Conservation (phyloP, 2,888 invertebrate genomes). For the Cataglyphis albicans region DNA sequence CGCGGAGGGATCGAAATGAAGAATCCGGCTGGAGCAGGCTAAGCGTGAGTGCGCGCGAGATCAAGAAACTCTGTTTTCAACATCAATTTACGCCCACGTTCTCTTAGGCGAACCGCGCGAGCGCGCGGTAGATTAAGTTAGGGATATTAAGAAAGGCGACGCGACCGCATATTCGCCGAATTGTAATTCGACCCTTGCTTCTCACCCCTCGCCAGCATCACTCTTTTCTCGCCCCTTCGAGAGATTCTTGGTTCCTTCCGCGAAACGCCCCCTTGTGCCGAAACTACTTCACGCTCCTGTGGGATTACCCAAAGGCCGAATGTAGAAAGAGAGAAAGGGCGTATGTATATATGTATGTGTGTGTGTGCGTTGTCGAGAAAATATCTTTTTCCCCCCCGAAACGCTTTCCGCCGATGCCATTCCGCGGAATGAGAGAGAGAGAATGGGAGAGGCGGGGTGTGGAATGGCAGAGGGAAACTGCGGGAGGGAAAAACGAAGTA, state of each 20-base stretch:
- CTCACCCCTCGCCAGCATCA: slow-evolving; percentile 6
- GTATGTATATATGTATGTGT: slow-evolving; percentile 24
- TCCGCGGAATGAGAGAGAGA: slow-evolving; percentile 50
- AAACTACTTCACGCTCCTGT: slow-evolving; percentile 53
- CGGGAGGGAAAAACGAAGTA: slow-evolving; percentile 55
- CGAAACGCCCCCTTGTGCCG: slow-evolving; percentile 56
- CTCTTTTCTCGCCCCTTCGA: slow-evolving; percentile 44
- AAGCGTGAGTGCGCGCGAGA: slow-evolving; percentile 14
- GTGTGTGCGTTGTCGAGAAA: slow-evolving; percentile 32
- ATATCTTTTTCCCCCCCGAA: slow-evolving; percentile 48
- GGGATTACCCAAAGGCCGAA: slow-evolving; percentile 42
- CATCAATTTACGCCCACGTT: slow-evolving; percentile 54
- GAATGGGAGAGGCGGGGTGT: slow-evolving; percentile 46
- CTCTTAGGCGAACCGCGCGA: slow-evolving; percentile 36
- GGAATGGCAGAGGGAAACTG: slow-evolving; percentile 45
- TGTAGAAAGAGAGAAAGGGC: background rate
- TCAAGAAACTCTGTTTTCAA: slow-evolving; percentile 55
- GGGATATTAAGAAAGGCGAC: slow-evolving; percentile 55
- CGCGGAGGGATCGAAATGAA: slow-evolving; percentile 32
- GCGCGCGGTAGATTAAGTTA: slow-evolving; percentile 44
- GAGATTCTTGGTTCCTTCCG: slow-evolving; percentile 47
- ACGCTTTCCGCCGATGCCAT: slow-evolving; percentile 53
- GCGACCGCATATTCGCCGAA: slow-evolving; percentile 56
- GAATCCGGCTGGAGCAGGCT: slow-evolving; percentile 46
- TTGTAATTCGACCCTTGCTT: slow-evolving; percentile 56